A percentile compares a stretch with the other conserved stretches of the same genome.
These are phyloP conservation scores for Petrocephalus zakoni DNA, from an alignment of 2,113 vertebrate species.

Conservation along the genomic window DNA sequence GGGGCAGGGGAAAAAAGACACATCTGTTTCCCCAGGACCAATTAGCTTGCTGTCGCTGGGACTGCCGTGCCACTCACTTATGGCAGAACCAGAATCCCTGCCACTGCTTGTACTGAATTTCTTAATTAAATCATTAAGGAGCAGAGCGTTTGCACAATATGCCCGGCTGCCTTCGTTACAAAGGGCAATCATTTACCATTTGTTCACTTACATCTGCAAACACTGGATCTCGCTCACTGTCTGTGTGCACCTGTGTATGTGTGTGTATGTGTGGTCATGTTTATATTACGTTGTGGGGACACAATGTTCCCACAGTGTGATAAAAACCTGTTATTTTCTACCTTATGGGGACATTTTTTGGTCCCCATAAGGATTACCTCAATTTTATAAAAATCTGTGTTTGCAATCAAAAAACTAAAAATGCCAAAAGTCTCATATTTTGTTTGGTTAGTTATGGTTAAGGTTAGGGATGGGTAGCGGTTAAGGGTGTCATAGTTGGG, in stretches of 20 bases:
- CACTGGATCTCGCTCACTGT: constrained; percentile 29
- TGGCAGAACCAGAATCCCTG: constrained; percentile 48
- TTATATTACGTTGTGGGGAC: no score
- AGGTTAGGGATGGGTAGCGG: no score
- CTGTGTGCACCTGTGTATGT: neutral
- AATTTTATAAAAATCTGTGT: no score
- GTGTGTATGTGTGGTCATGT: no score
- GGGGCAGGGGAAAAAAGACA: constrained; percentile 40
- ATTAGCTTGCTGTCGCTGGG: constrained; percentile 42
- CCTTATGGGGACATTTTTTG: no score
- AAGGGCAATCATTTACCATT: constrained; percentile 52
- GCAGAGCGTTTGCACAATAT: constrained; percentile 54
- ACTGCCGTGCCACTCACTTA: constrained; percentile 40
- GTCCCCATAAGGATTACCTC: no score
- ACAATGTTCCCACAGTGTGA: no score
- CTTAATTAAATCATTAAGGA: constrained; percentile 66
- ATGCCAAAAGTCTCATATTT: no score
- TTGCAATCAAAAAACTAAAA: no score
- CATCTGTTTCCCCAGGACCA: constrained; percentile 54
- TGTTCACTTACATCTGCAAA: constrained; percentile 46
- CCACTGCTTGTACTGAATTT: constrained; percentile 53
- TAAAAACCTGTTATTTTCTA: no score
- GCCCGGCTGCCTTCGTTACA: constrained; percentile 55
- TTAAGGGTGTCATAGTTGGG: no score
- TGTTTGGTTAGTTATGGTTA: no score